These are phyloP conservation scores for Telenomus remus DNA, from an alignment of 1,140 invertebrate genomes.

Conservation along the genomic window DNA sequence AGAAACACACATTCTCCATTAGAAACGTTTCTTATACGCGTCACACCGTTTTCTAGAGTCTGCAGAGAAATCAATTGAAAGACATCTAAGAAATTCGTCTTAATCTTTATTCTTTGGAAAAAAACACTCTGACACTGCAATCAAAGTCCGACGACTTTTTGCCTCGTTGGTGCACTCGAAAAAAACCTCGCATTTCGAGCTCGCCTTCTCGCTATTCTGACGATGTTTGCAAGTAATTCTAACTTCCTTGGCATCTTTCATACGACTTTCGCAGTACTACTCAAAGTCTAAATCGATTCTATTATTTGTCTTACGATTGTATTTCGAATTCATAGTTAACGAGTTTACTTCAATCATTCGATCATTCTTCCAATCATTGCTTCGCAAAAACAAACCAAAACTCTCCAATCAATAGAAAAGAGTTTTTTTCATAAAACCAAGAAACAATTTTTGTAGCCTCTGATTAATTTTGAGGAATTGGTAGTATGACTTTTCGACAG, in stretches of 20 bases:
- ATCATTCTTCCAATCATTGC: no score
- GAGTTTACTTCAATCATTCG: no score
- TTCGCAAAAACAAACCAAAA: no score
- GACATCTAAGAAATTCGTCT: constrained; percentile 62
- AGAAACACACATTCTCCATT: constrained; percentile 51
- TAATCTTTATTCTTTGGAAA: constrained; percentile 72
- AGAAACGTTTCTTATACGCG: constrained; percentile 42
- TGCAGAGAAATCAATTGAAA: constrained; percentile 49
- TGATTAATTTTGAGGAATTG: no score
- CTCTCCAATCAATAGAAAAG: no score
- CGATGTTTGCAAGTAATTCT: constrained; percentile 51
- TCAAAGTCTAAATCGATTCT: constrained; percentile 31
- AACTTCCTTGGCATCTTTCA: constrained; percentile 50
- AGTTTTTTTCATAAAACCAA: no score
- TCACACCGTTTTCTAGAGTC: constrained; percentile 42
- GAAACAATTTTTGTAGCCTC: no score
- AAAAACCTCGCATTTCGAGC: constrained; percentile 42
- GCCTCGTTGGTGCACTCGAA: constrained; percentile 67
- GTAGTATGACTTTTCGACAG: no score
- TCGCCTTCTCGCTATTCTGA: constrained; percentile 34
- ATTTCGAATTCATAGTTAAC: constrained; percentile 30
- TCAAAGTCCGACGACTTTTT: constrained; percentile 52
- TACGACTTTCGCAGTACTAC: constrained; percentile 37
- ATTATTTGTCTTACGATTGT: constrained; percentile 40
- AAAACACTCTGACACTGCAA: constrained; percentile 72